Base-by-base conservation (phyloP, 1,140 invertebrate genomes). In the Teleogryllus occipitalis region DNA sequence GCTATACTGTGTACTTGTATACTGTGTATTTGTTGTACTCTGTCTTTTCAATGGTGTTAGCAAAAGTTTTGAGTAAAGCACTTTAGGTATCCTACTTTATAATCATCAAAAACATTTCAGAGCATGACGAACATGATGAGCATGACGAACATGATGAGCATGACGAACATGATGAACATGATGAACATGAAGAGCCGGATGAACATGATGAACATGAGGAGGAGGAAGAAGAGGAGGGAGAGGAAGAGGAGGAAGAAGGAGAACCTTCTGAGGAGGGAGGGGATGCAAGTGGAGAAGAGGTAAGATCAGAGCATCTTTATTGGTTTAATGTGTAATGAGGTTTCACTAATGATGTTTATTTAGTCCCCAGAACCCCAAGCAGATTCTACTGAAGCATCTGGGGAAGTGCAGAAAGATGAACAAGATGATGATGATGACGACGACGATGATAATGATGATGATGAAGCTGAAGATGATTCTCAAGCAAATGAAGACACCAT, bases 181-280 rank as follows among this genome's bases (percentile, higher is more conserved):
- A 81, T 8, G 76, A 83, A 46, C 77, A 78, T 3, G 78, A 80
- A 15, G 54, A 82, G 5, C 77, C 83, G 21, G 49, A 18, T 7
- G 73, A 80, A 79, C 46, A 82, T 27, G 81, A 81, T 47, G 74
- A 82, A 77, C 79, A 84, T 65, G 82, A 82, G 18, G 82, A 82
- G 74, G 81, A 49, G 74, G 81, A 85, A 74, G 84, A 85, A 80
- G 84, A 84, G 79, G 82, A 84, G 76, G 83, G 84, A 78, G 82
- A 83, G 80, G 81, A 85, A 10, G 84, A 84, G 74, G 83, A 86
- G 74, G 83, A 85, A 65, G 83, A 86, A 77, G 84, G 86, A n/a
- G 82, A 83, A 77, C 82, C 27, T 39, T 39, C 27, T 39, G 27
- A 39, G 27, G 27, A 39, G 5, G 27, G 27, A 39, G 27, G 27